Percentiles rank a stretch among this genome's conserved stretches.
Conservation (phyloP, 53 echinoderm and acorn worm genomes). For the Henricia sp. region DNA sequence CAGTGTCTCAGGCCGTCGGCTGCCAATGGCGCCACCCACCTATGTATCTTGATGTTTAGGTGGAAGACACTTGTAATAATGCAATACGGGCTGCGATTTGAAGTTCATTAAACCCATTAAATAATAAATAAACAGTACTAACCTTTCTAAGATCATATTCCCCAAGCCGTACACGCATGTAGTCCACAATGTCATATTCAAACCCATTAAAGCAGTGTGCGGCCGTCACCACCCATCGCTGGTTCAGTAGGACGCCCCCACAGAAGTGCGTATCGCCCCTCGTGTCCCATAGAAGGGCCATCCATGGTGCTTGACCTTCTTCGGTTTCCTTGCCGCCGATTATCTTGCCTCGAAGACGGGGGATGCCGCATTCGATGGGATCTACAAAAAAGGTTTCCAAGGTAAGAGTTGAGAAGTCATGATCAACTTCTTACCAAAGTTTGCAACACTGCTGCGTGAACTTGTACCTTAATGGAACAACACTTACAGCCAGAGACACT, state of each 20-base stretch:
- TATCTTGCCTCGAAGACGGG: slow-evolving; percentile 75
- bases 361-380: slow-evolving; percentile 80
- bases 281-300: slow-evolving; percentile 81
- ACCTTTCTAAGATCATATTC: slow-evolving; percentile 71
- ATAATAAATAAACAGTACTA: no score
- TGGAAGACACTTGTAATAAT: no score
- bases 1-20: not conserved
- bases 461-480: no score
- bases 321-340: slow-evolving; percentile 80
- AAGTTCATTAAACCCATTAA: no score
- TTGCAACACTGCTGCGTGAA: no score
- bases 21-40: not conserved
- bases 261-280: slow-evolving; percentile 68
- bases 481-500: no score
- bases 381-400: slow-evolving; percentile 15
- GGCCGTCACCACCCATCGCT: slow-evolving; percentile 87
- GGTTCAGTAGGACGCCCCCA: slow-evolving; percentile 84
- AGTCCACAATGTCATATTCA: slow-evolving; percentile 12
- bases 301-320: slow-evolving; percentile 91
- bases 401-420: no score
- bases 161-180: slow-evolving; percentile 74
- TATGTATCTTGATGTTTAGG: no score
- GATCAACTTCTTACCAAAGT: no score
- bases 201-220: slow-evolving; percentile 80
- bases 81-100: no score